Conservation (phyloP, 2,797 vertebrate species). For the Myotis vivesi region DNA sequence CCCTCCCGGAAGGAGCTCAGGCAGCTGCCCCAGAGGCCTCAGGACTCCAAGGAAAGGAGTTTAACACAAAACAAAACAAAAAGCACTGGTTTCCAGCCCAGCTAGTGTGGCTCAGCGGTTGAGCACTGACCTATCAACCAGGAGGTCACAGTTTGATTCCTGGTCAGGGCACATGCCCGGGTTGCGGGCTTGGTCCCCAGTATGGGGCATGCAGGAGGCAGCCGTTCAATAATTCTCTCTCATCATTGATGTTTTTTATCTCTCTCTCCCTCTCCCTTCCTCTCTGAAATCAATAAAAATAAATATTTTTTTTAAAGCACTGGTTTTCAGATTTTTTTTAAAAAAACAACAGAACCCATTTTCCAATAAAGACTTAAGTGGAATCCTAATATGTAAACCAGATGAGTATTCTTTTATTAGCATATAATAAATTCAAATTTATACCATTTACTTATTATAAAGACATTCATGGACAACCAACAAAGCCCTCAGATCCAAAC, state of each 20-base stretch:
- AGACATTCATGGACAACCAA: neutral
- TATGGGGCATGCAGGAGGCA: no score
- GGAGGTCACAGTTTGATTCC: no score
- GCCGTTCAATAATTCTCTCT: no score
- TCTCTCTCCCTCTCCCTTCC: no score
- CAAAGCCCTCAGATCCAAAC: neutral
- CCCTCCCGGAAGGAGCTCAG: neutral
- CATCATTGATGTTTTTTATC: no score
- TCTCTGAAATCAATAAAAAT: no score
- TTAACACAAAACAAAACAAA: neutral
- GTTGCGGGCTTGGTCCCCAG: no score
- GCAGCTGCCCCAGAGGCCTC: neutral
- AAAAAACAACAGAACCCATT: neutral
- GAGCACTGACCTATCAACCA: no score
- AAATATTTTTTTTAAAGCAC: neutral
- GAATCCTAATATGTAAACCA: neutral
- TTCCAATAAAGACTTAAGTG: neutral
- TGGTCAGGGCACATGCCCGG: no score
- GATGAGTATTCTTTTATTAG: neutral
- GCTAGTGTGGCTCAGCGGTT: no score
- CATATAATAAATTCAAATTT: neutral
- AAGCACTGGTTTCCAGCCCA: neutral
- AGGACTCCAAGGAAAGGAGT: neutral
- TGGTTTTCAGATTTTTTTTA: neutral
- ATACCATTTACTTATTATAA: neutral